phyloP scores from a whole-genome alignment of 2,888 invertebrate genomes.

The Drosophila basisetae region DNA sequence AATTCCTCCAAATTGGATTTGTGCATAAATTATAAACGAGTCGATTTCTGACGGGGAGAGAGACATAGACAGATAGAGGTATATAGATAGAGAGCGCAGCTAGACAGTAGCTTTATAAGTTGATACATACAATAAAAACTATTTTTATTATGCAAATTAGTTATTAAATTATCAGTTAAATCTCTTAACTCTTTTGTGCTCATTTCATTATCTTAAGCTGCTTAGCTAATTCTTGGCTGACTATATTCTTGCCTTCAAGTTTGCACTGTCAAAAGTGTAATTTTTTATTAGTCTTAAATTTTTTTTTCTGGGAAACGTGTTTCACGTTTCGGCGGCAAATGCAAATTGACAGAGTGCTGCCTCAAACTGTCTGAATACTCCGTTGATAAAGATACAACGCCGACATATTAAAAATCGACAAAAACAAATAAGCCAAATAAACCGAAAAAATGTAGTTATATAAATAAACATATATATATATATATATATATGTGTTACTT shows the following conservation, averaged over 20 bases:
- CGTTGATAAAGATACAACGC: constrained; percentile 49
- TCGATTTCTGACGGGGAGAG: background rate
- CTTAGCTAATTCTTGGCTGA: constrained; percentile 23
- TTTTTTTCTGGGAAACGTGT: constrained; percentile 48
- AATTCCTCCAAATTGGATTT: constrained; percentile 21
- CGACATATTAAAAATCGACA: constrained; percentile 66
- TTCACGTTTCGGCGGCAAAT: constrained; percentile 53
- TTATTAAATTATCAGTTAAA: constrained; percentile 26
- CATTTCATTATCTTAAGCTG: constrained; percentile 39
- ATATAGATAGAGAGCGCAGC: background rate
- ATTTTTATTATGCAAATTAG: constrained; percentile 9
- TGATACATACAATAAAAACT: constrained; percentile 23
- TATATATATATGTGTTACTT: constrained; percentile 29
- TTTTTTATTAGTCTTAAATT: constrained; percentile 2
- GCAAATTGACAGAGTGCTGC: constrained; percentile 34
- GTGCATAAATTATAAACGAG: constrained; percentile 56
- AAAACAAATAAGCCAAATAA: constrained; percentile 65
- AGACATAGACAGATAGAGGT: background rate
- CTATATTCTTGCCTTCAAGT: constrained; percentile 1
- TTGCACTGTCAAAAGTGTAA: constrained; percentile 9
- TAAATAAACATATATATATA: background rate
- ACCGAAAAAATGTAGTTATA: constrained; percentile 13
- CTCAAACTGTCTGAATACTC: constrained; percentile 30
- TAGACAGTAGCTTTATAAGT: constrained; percentile 32
- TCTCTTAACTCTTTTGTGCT: constrained; percentile 15